Base-by-base conservation (phyloP, 2,797 vertebrate genomes). In the Lates japonicus region DNA sequence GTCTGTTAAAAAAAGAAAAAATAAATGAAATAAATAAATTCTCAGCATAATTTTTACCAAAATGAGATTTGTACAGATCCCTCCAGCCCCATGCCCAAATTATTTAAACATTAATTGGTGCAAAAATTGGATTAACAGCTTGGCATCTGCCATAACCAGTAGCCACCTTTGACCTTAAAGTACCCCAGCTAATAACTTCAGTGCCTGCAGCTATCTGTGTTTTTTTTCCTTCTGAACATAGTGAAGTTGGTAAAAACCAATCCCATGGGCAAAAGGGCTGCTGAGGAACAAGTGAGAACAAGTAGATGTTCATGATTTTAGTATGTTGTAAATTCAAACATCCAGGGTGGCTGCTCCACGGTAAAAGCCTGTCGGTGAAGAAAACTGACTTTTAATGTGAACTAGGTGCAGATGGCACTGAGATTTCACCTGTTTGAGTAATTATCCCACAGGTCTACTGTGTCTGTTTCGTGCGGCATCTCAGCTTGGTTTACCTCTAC, bases 1-100 rank as follows among this genome's bases (percentile, higher is more conserved):
- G 97, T 98, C 98, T 99, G 89, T 81, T 3, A 17, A 70, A 51
- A 49, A 31, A 78, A 64, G 54, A 59, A 37, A 14, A 25, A n/a
- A n/a, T 52, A 59, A 70, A 25, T 19, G n/a, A 57, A 58, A 70
- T 3, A 19, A 71, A 54, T 52, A 29, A 76, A 66, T 20, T 29
- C 22, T 48, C 6, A 25, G 39, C 46, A 77, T 58, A 48, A 51
- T 31, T 13, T 52, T 22, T 2, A 33, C 22, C n/a, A 63, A 8
- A 72, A 1, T 66, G 22, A 71, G 2, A 52, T 31, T 55, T 12
- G 51, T 37, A 61, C 9, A 65, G 5, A 54, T 67, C 37, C 12
- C 29, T 55, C 13, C 20, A 66, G 33, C 19, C 11, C 3, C 1
- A 0, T 54, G 3, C 5, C 11, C 3, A 19, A 22, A 25, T 35